Conservation (phyloP, 2,113 vertebrate species). For the Oryzias curvinotus region DNA sequence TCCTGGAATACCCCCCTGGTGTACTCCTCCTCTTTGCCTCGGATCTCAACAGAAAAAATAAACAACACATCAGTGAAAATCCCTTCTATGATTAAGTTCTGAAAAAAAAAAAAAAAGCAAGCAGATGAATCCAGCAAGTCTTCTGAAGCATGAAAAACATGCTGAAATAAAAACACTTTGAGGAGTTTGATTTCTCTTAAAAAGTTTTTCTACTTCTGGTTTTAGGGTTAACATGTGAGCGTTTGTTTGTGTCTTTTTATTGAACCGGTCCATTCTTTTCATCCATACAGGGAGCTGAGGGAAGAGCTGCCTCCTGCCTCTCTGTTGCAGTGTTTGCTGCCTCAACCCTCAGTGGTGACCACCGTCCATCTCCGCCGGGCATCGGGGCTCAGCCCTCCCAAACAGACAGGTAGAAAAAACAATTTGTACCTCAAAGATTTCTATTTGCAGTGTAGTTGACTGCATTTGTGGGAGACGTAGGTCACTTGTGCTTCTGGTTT, state of each 20-base stretch:
- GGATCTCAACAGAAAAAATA: no score
- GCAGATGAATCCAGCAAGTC: no score
- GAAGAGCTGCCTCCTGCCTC: constrained; percentile 68
- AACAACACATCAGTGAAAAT: no score
- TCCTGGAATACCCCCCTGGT: no score
- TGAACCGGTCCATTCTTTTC: not conserved
- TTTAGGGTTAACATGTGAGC: no score
- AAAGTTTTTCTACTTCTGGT: no score
- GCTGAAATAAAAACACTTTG: no score
- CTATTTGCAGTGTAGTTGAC: not conserved
- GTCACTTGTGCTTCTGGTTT: not conserved
- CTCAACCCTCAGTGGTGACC: constrained; percentile 69
- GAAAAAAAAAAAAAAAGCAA: no score
- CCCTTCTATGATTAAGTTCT: no score
- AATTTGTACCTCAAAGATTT: not conserved
- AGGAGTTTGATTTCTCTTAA: no score
- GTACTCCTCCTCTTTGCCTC: no score
- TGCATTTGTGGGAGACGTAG: not conserved
- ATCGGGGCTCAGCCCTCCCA: constrained; percentile 64
- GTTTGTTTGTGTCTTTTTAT: not conserved
- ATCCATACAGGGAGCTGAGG: constrained; percentile 65
- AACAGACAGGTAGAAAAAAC: constrained; percentile 64
- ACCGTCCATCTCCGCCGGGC: constrained; percentile 74
- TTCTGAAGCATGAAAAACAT: no score
- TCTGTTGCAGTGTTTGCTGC: constrained; percentile 67